phyloP scores from a whole-genome alignment of 2,113 vertebrate genomes.

The Lycaon pictus region DNA sequence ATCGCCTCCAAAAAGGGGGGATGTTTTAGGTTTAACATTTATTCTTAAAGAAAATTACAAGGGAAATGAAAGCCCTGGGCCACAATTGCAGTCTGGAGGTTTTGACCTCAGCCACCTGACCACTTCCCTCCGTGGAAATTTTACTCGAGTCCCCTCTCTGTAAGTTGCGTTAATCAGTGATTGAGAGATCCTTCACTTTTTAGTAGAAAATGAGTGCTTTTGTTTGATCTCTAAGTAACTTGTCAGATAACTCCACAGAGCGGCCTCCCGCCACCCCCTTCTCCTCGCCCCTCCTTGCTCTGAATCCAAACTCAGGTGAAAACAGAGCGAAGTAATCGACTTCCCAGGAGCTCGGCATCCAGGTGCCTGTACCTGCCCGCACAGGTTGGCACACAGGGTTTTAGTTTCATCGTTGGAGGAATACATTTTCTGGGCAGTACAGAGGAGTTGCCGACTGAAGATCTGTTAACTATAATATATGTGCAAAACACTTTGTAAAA shows the following conservation, averaged over 20 bases:
- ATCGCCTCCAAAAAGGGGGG: background rate
- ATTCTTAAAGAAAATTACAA: background rate
- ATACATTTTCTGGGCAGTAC: background rate
- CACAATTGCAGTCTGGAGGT: background rate
- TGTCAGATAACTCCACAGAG: background rate
- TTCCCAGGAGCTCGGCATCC: accelerated
- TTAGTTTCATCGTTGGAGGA: background rate
- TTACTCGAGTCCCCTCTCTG: background rate
- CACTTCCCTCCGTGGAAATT: background rate
- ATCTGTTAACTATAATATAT: background rate
- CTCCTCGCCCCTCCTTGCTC: background rate
- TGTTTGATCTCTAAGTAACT: background rate
- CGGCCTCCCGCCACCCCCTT: background rate
- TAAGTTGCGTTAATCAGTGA: background rate
- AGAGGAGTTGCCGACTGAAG: background rate
- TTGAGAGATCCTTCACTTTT: accelerated
- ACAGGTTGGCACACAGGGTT: background rate
- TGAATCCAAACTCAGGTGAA: background rate
- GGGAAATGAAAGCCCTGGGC: slow-evolving; percentile 16
- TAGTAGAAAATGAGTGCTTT: background rate
- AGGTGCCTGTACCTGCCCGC: background rate
- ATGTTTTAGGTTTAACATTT: background rate
- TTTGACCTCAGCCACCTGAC: slow-evolving; percentile 39
- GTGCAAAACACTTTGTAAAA: background rate
- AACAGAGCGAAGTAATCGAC: background rate